Evolutionary conservation across 2,888 invertebrate genomes (phyloP).

Genomic region (Sphecodes monilicornis): DNA sequence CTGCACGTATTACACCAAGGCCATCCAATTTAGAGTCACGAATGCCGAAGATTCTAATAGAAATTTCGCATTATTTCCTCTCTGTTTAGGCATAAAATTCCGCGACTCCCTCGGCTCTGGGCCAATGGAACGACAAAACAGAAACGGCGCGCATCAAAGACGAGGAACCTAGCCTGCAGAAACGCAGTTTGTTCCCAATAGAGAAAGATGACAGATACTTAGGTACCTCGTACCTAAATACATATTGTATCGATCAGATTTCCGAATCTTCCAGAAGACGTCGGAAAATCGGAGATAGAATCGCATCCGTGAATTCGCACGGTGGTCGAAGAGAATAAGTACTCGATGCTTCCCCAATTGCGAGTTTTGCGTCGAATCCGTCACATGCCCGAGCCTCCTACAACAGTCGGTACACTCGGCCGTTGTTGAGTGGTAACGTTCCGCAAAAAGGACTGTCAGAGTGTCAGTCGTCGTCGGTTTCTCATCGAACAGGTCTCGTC

Average conservation of each 20-base stretch:
- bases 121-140: constrained; percentile 17
- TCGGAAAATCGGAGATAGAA: constrained; percentile 57
- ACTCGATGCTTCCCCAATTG: neutral
- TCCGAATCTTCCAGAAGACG: constrained; percentile 55
- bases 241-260: constrained; percentile 49
- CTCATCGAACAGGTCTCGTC: neutral
- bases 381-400: neutral
- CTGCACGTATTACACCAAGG: neutral
- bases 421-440: neutral
- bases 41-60: neutral
- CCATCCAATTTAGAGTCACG: neutral
- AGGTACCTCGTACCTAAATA: constrained; percentile 26
- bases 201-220: constrained; percentile 33
- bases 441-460: neutral
- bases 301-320: constrained; percentile 51
- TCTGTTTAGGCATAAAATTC: neutral
- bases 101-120: neutral
- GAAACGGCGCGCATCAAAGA: neutral
- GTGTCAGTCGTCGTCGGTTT: neutral
- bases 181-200: neutral
- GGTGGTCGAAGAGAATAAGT: neutral
- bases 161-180: constrained; percentile 2
- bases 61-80: neutral
- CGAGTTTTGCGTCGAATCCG: neutral
- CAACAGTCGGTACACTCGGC: neutral